phyloP scores from a whole-genome alignment of 1,140 invertebrate species.

The Aradophagus sp. region DNA sequence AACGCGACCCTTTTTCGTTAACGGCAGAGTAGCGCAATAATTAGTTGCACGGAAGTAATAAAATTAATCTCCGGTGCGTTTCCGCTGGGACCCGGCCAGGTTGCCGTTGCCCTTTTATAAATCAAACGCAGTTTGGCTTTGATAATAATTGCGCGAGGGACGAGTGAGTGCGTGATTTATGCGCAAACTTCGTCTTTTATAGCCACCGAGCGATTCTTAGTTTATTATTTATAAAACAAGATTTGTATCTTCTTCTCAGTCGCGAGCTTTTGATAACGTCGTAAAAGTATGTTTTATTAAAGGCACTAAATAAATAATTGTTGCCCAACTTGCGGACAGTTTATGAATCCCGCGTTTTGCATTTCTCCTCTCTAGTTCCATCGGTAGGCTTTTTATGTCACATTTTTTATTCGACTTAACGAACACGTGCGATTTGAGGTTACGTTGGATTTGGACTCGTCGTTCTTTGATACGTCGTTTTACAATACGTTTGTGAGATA shows the following conservation, averaged over 20 bases:
- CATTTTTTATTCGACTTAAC: no score
- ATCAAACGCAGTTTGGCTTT: slow-evolving; percentile 73
- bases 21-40: slow-evolving; percentile 68
- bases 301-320: slow-evolving; percentile 43
- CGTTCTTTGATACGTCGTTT: no score
- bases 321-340: slow-evolving; percentile 12
- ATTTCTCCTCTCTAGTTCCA: slow-evolving; percentile 21
- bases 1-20: slow-evolving; percentile 33
- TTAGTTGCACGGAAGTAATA: slow-evolving; percentile 71
- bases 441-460: no score
- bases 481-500: no score
- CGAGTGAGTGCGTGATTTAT: slow-evolving; percentile 64
- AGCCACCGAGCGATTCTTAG: slow-evolving; percentile 45
- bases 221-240: slow-evolving; percentile 57
- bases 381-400: slow-evolving; percentile 7
- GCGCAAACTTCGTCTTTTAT: slow-evolving; percentile 64
- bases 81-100: slow-evolving; percentile 48
- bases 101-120: slow-evolving; percentile 67
- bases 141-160: slow-evolving; percentile 67
- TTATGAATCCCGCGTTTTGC: slow-evolving; percentile 16
- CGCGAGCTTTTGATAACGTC: slow-evolving; percentile 28
- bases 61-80: slow-evolving; percentile 68
- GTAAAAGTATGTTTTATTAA: slow-evolving; percentile 53
- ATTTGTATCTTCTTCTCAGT: slow-evolving; percentile 45
- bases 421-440: neutral